Base-by-base conservation (phyloP, 2,797 vertebrate species). In the Sus cebifrons region DNA sequence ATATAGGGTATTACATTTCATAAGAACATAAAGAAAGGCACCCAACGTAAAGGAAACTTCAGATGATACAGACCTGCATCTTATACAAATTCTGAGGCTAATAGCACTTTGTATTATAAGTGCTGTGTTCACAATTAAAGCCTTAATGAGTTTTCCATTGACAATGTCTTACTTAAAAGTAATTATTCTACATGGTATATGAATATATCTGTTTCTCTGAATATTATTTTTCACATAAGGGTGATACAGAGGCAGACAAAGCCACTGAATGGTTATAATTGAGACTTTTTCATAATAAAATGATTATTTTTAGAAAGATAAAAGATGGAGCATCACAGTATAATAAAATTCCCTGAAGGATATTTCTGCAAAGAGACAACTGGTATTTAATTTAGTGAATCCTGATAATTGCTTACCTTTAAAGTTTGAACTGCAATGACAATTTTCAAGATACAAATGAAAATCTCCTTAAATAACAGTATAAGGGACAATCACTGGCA, bases 391-490 rank as follows among this genome's bases (percentile, higher is more conserved):
- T 94, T 97, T 89, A 95, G 40, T 94, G 87, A 83, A 81, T 92
- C 65, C 15, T 95, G 75, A 85, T 93, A 68, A 82, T 75, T 97
- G 32, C 89, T 97, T 98, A 95, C 40, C 58, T 93, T 97, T 97
- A 40, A 97, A 98, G 93, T 79, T 86, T 96, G 65, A 97, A 60
- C 73, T 92, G 92, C 96, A 95, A 94, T 96, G 94, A 83, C 6
- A 64, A 95, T 85, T 84, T 88, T 87, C 21, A 98, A 93, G 91
- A n/a, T 65, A 75, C 84, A 98, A 96, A 91, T 93, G 90, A 98
- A 97, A 96, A 56, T 86, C 36, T 0, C 0, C 78, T 96, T 93
- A 52, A 96, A 68, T 91, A 96, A 95, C 23, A 84, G 36, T 64
- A 71, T 88, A 49, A 94, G 92, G 58, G 64, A 93, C 77, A 91